Base-by-base conservation (phyloP, 2,113 vertebrate species). In the Dolichallabes microphthalmus region DNA sequence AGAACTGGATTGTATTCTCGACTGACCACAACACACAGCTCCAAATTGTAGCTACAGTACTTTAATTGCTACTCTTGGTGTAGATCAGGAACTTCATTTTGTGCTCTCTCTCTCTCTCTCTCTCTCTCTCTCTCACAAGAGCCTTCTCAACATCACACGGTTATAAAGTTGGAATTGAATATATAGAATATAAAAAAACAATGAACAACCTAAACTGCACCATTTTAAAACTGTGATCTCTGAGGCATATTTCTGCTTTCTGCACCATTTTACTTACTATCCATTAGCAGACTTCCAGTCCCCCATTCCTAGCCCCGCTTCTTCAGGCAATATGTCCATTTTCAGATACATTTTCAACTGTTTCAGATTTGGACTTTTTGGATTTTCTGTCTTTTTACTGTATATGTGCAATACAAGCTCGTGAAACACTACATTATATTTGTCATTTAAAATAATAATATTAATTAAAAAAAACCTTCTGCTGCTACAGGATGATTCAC, bases 221-320 rank as follows among this genome's bases (percentile, higher is more conserved):
- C 53, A 58, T 78, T 78, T 57, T 20, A 13, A 52, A 75, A 52
- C 25, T 52, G 32, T n/a, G 74, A 55, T 19, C n/a, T 25, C 15
- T 32, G 12, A 57, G 25, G 27, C 11, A 6, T 8, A 55, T 19
- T 78, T 22, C 58, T 32, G 9, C 75, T 78, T 57, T 58, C 52
- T 20, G 9, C 53, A 58, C 53, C 74, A 76, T 53, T 76, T 76
- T 76, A 25, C 73, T 76, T 76, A 53, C n/a, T 76, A 19, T 30
- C 52, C 74, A 76, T 76, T 76, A 76, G 50, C 50, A 17, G 17
- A 55, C 50, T 27, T 27, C 6, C 27, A 27, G 30, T 17, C 22
- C 50, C 69, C 12, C 63, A 11, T 2, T 2, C 13, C 39, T 35
- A 35, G 32, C 32, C 32, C 32, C 32, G 1, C 32, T 35, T 35